Evolutionary conservation across 2,797 vertebrate species (phyloP).

Genomic region (Acanthis flammea): DNA sequence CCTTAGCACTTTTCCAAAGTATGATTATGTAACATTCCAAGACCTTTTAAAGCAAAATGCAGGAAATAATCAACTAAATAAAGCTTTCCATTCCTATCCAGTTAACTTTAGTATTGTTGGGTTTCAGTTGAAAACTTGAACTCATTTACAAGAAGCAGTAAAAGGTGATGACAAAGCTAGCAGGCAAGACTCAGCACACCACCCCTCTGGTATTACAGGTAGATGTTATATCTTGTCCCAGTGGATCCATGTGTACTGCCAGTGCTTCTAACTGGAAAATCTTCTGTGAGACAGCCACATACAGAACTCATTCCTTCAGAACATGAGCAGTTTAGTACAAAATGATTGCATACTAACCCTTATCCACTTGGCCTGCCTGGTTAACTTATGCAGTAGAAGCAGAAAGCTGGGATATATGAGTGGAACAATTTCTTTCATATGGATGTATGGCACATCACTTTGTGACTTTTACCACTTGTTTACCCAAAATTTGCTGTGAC

Average conservation of each 20-base stretch:
- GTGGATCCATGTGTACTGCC: rapidly evolving
- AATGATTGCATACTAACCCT: background rate
- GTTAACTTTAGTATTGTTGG: background rate
- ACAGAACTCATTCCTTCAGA: background rate
- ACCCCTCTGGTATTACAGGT: background rate
- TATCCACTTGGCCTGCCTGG: background rate
- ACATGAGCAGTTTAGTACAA: background rate
- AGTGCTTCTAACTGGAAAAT: background rate
- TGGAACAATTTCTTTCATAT: background rate
- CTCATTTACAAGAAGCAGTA: background rate
- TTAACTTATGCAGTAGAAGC: background rate
- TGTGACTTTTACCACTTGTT: background rate
- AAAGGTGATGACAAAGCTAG: background rate
- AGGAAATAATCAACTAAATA: background rate
- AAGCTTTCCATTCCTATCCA: background rate
- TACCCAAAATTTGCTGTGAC: background rate
- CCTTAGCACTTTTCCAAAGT: background rate
- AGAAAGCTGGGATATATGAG: background rate
- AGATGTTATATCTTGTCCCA: background rate
- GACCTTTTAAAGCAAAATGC: background rate
- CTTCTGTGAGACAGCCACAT: background rate
- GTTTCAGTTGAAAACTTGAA: background rate
- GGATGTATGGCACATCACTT: background rate
- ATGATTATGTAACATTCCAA: background rate
- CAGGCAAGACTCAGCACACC: background rate